These are phyloP conservation scores for Psittacula cyanocephala DNA, from an alignment of 2,113 vertebrate genomes.

Conservation along the genomic window DNA sequence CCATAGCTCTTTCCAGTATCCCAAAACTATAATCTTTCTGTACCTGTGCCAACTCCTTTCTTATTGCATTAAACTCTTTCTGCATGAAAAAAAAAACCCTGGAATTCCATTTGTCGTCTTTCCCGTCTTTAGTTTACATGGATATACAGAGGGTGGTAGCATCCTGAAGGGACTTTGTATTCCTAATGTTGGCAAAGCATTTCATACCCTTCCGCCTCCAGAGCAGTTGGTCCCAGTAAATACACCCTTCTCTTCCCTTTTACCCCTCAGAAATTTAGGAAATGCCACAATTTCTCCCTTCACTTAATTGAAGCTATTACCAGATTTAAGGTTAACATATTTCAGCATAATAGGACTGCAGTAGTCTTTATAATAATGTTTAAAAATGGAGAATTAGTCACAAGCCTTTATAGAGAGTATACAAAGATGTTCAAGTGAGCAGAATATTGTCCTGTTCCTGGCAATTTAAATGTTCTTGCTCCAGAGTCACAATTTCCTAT, in stretches of 20 bases:
- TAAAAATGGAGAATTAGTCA: neutral
- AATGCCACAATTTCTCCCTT: neutral
- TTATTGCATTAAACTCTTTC: conserved; percentile 8
- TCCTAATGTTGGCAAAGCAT: neutral
- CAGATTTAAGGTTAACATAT: neutral
- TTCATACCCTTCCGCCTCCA: fast-evolving
- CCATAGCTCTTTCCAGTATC: neutral
- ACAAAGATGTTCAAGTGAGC: neutral
- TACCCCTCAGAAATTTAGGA: neutral
- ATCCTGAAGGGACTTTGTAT: neutral
- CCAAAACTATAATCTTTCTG: neutral
- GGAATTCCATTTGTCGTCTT: neutral
- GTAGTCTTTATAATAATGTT: neutral
- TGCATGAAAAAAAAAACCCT: neutral
- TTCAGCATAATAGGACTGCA: neutral
- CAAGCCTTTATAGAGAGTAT: neutral
- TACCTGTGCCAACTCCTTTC: neutral
- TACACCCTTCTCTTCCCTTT: neutral
- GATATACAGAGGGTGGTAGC: neutral
- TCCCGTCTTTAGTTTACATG: neutral
- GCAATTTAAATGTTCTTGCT: neutral
- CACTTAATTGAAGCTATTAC: neutral
- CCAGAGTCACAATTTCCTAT: neutral
- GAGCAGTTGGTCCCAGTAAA: neutral
- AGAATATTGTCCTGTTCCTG: neutral